Conservation (phyloP, 2,888 invertebrate species). For the Chaetoderma sp. region DNA sequence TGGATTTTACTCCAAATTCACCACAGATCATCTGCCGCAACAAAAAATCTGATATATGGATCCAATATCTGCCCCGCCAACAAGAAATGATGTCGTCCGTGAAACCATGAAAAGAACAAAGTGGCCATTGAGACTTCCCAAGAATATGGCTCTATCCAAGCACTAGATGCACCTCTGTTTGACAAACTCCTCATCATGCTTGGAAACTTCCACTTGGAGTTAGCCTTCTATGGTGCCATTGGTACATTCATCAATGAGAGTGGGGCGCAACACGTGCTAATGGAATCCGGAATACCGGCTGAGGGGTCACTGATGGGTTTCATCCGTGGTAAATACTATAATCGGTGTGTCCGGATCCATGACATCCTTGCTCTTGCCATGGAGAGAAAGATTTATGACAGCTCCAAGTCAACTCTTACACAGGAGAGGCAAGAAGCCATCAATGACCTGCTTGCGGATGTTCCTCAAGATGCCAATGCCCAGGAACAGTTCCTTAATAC, state of each 20-base stretch:
- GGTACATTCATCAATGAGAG: slow-evolving; percentile 25
- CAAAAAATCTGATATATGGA: slow-evolving; percentile 28
- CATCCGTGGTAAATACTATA: slow-evolving; percentile 26
- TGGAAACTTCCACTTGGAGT: slow-evolving; percentile 27
- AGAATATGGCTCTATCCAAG: slow-evolving; percentile 24
- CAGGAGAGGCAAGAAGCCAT: slow-evolving; percentile 1
- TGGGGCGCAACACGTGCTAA: slow-evolving; percentile 14
- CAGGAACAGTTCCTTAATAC: not conserved
- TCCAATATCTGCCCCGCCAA: slow-evolving; percentile 20
- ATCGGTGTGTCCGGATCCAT: slow-evolving; percentile 19
- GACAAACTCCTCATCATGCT: slow-evolving; percentile 25
- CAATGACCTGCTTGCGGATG: not conserved
- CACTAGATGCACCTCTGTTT: slow-evolving; percentile 18
- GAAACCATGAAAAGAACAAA: slow-evolving; percentile 19
- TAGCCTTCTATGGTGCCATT: slow-evolving; percentile 26
- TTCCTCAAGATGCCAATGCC: not conserved
- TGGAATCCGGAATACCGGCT: slow-evolving; percentile 26
- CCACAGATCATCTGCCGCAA: slow-evolving; percentile 16
- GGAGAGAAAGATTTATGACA: slow-evolving; percentile 10
- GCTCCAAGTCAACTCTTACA: not conserved
- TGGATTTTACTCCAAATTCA: slow-evolving; percentile 8
- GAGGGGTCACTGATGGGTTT: too few species aligned
- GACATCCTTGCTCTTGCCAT: too few species aligned
- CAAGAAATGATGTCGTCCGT: too few species aligned
- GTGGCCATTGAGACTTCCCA: slow-evolving; percentile 22